Base-by-base conservation (phyloP, 1,140 invertebrate species). In the Drosophila pallidifrons region DNA sequence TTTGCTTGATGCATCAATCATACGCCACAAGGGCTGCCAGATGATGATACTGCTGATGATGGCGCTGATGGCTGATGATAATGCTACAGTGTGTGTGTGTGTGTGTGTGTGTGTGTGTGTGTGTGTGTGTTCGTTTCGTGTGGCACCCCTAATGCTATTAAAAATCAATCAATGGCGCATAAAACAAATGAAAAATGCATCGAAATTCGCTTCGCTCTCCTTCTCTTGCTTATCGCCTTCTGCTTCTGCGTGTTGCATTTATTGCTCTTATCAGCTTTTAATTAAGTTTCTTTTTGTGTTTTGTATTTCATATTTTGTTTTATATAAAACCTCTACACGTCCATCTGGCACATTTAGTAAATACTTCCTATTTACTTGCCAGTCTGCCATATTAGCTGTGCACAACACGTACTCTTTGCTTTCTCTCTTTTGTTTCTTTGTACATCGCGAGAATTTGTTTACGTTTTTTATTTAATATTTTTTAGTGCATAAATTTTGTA, bases 111-210 rank as follows among this genome's bases (percentile, higher is more conserved):
- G n/a, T n/a, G n/a, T n/a, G n/a, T 59, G 8, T 59, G 1, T 11
- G 32, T 58, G 47, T 43, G 8, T 52, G 11, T 32, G 38, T 67
- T 38, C 57, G 45, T 58, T 43, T 49, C 20, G 43, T 45, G 30
- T 59, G 35, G 47, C 59, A 16, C 20, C 68, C 73, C 13, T 77
- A 82, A 81, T 80, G 83, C 79, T 87, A 89, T 88, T 89, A 88
- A 88, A 88, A 88, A 88, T 88, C 83, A 88, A 88, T 88, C 83
- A 88, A 88, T 80, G 80, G 82, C 83, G 71, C 77, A 82, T 82
- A 71, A 88, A 88, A 89, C 79, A 83, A 83, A 87, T 88, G 73
- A 87, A 87, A 82, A 74, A 69, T 69, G 66, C 71, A 61, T 38
- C 65, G 52, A 58, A 16, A 28, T 41, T 45, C 47, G 61, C 79